Percentiles rank a stretch among this genome's conserved stretches.
Conservation (phyloP, 2,888 invertebrate genomes). For the Napeogenes sylphis region DNA sequence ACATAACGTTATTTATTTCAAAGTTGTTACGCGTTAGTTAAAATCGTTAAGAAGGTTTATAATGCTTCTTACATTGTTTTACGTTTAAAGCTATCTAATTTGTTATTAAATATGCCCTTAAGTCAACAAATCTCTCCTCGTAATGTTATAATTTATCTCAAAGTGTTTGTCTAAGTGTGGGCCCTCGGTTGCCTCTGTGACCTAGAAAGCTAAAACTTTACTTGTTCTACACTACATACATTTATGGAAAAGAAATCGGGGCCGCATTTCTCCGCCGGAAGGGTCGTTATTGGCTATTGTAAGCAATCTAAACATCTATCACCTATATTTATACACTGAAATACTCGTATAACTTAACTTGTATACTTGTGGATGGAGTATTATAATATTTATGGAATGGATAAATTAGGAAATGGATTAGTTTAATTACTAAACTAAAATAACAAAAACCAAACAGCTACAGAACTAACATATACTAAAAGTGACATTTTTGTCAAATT, state of each 20-base stretch:
- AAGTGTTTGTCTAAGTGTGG: slow-evolving; percentile 29
- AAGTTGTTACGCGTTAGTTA: too few relatives aligned
- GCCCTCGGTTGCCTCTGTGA: slow-evolving; percentile 33
- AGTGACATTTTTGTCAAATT: too few relatives aligned
- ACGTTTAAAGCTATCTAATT: too few relatives aligned
- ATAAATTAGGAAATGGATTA: too few relatives aligned
- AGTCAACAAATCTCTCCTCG: slow-evolving; percentile 4
- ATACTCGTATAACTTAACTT: not conserved
- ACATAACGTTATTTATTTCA: too few relatives aligned
- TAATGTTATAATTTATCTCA: slow-evolving; percentile 26
- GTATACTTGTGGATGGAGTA: not conserved
- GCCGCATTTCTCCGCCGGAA: slow-evolving; percentile 38
- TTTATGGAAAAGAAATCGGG: slow-evolving; percentile 41
- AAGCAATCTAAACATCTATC: slow-evolving; percentile 22
- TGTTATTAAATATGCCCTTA: too few relatives aligned
- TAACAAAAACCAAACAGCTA: not conserved
- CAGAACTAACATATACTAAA: too few relatives aligned
- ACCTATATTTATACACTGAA: slow-evolving; percentile 10
- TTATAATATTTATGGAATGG: not conserved
- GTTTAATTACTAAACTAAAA: too few relatives aligned
- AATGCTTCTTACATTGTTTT: too few relatives aligned
- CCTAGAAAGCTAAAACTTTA: slow-evolving; percentile 38
- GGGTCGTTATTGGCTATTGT: slow-evolving; percentile 37
- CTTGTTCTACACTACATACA: slow-evolving; percentile 35
- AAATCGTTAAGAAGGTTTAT: too few relatives aligned